phyloP scores from a whole-genome alignment of 2,888 invertebrate species.

The Ormyrus nitidulus region DNA sequence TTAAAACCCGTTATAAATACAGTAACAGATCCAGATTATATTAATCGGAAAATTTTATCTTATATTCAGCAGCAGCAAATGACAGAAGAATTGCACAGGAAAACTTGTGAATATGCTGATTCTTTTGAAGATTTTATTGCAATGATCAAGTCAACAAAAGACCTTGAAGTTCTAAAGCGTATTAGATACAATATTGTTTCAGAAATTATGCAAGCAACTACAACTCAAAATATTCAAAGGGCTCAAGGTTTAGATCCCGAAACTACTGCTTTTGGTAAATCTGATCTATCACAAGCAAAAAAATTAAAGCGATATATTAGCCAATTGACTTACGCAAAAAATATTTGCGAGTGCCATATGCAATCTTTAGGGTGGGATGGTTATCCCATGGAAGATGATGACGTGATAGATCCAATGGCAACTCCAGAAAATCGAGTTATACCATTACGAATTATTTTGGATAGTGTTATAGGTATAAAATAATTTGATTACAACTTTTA shows the following conservation, averaged over 20 bases:
- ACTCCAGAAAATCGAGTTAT: slow-evolving; percentile 75
- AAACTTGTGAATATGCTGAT: slow-evolving; percentile 91
- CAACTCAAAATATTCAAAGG: slow-evolving; percentile 91
- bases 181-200: slow-evolving; percentile 92
- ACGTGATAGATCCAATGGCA: slow-evolving; percentile 65
- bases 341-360: slow-evolving; percentile 87
- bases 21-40: slow-evolving; percentile 92
- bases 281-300: slow-evolving; percentile 87
- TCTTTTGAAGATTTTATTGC: slow-evolving; percentile 93
- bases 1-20: slow-evolving; percentile 89
- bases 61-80: slow-evolving; percentile 90
- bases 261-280: slow-evolving; percentile 79
- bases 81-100: slow-evolving; percentile 85
- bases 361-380: slow-evolving; percentile 87
- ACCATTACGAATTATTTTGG: slow-evolving; percentile 84
- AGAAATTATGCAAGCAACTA: slow-evolving; percentile 95
- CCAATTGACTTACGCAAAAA: slow-evolving; percentile 88
- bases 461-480: slow-evolving; percentile 80
- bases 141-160: slow-evolving; percentile 87
- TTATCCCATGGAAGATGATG: slow-evolving; percentile 72
- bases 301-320: slow-evolving; percentile 90
- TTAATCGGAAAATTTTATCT: slow-evolving; percentile 90
- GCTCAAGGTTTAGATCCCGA: slow-evolving; percentile 88
- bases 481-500: neutral
- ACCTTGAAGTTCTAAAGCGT: slow-evolving; percentile 88